A percentile compares a stretch with the other conserved stretches of the same genome.
Evolutionary conservation across 2,888 invertebrate species (phyloP).

Genomic region (Archips crataeganus): DNA sequence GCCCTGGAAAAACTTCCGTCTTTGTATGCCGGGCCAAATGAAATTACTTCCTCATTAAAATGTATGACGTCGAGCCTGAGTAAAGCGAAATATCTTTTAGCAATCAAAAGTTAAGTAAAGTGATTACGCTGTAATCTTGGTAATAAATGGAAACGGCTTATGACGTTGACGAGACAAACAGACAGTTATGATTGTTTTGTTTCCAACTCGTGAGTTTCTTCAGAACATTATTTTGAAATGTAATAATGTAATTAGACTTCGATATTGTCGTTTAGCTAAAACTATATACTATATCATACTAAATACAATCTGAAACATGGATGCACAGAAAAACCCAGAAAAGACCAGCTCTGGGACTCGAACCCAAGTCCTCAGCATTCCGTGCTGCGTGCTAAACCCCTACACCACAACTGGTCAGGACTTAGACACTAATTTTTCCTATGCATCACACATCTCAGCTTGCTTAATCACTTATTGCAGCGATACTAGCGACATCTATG

Average conservation of each 20-base stretch:
- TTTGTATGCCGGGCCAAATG: slow-evolving; percentile 13
- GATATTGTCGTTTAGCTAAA: neutral
- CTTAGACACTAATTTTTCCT: no score
- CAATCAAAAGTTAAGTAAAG: slow-evolving; percentile 28
- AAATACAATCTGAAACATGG: no score
- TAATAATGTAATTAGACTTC: neutral
- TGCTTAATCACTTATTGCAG: no score
- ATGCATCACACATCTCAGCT: no score
- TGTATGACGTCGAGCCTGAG: slow-evolving; percentile 1
- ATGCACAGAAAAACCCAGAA: no score
- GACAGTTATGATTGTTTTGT: slow-evolving; percentile 3
- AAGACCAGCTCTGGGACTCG: no score
- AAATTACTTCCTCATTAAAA: slow-evolving; percentile 35
- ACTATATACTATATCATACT: no score
- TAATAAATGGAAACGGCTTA: slow-evolving; percentile 13
- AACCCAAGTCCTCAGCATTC: no score
- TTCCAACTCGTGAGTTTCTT: neutral
- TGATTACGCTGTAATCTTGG: slow-evolving; percentile 19
- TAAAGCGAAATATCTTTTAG: slow-evolving; percentile 6
- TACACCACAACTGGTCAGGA: no score
- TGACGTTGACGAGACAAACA: slow-evolving; percentile 5
- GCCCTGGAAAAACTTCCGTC: slow-evolving; percentile 20
- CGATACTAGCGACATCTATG: no score
- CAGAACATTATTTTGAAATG: neutral
- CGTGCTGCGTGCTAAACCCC: no score